Evolutionary conservation across 2,113 vertebrate species (phyloP).

Genomic region (Colinus virginianus): DNA sequence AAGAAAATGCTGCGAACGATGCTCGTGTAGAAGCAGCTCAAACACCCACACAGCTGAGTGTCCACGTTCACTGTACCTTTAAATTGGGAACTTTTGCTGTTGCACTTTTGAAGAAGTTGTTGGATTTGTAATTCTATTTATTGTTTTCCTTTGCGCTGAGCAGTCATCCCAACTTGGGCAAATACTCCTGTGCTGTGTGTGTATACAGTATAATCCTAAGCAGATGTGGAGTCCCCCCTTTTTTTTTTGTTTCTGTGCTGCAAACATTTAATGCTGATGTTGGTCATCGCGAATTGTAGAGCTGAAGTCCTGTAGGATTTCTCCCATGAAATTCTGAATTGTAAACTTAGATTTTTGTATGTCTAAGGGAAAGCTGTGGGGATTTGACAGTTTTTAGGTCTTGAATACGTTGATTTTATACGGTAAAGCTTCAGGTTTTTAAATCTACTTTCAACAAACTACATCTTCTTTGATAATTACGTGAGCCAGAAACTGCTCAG

Average conservation of each 20-base stretch:
- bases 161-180: constrained; percentile 55
- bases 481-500: constrained; percentile 70
- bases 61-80: constrained; percentile 27
- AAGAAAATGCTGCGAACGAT: constrained; percentile 65
- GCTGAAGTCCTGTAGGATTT: constrained; percentile 61
- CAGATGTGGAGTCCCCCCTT: constrained; percentile 45
- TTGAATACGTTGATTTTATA: constrained; percentile 75
- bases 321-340: constrained; percentile 68
- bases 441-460: constrained; percentile 79
- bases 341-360: constrained; percentile 74
- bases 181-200: constrained; percentile 40
- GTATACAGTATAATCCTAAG: constrained; percentile 40
- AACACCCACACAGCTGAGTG: constrained; percentile 58
- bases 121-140: constrained; percentile 75
- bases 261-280: constrained; percentile 38
- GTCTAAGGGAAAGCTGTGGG: constrained; percentile 73
- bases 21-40: constrained; percentile 55
- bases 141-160: constrained; percentile 68
- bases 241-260: constrained; percentile 53
- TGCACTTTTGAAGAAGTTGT: constrained; percentile 65
- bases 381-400: constrained; percentile 72
- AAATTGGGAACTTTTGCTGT: constrained; percentile 58
- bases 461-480: constrained; percentile 74
- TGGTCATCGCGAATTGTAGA: constrained; percentile 45
- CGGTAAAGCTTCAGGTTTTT: constrained; percentile 77